Percentiles rank a stretch among this genome's conserved stretches.
phyloP scores from a whole-genome alignment of 2,113 vertebrate species.

The Myotis yumanensis region DNA sequence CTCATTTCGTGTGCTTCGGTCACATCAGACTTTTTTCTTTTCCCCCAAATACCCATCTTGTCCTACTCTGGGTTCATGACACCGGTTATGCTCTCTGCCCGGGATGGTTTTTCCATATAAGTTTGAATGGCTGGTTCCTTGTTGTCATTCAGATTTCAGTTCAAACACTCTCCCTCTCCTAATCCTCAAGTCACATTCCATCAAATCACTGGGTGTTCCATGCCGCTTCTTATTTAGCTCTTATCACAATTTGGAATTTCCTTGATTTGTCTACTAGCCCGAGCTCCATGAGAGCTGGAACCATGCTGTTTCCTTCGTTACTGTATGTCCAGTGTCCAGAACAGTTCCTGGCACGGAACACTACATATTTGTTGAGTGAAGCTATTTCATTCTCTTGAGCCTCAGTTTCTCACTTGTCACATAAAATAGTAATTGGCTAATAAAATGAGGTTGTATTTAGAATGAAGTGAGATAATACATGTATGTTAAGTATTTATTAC shows the following conservation, averaged over 20 bases:
- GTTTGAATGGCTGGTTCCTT: not conserved
- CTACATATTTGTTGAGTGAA: constrained; percentile 18
- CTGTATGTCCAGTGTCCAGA: not conserved
- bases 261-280: not conserved
- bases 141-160: not conserved
- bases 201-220: not conserved
- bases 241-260: not conserved
- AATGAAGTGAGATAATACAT: not conserved
- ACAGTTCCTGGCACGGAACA: not conserved
- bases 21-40: not conserved
- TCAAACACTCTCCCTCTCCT: not conserved
- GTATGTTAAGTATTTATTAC: not conserved
- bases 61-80: not conserved
- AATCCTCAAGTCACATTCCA: not conserved
- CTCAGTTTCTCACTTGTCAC: not conserved
- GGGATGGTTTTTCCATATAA: not conserved
- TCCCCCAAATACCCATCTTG: not conserved
- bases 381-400: not conserved
- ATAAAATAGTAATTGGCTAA: not conserved
- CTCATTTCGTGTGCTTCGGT: not conserved
- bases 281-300: not conserved
- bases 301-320: not conserved
- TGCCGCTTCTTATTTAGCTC: not conserved
- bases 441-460: not conserved
- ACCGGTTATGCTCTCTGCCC: not conserved